phyloP scores from a whole-genome alignment of 2,113 vertebrate genomes.

The Mohoua ochrocephala region DNA sequence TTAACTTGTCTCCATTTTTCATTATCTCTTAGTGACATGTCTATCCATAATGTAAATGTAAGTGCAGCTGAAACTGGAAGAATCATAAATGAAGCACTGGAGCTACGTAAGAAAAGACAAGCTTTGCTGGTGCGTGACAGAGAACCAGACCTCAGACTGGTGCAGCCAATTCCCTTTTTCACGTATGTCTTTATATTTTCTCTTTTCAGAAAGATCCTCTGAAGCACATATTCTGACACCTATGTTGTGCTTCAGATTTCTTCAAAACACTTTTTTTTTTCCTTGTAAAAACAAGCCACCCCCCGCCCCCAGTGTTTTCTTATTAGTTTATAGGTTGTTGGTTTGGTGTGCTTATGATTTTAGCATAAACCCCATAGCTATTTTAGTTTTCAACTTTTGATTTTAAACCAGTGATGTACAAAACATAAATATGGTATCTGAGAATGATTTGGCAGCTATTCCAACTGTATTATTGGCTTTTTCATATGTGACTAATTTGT shows the following conservation, averaged over 20 bases:
- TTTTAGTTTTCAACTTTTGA: background rate
- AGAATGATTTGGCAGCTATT: background rate
- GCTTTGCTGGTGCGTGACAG: slow-evolving; percentile 76
- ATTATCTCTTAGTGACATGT: slow-evolving; percentile 79
- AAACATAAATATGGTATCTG: background rate
- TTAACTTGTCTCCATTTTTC: background rate
- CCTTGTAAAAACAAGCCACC: background rate
- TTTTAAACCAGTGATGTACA: background rate
- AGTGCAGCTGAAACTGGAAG: slow-evolving; percentile 78
- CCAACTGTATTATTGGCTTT: background rate
- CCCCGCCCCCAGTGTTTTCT: fast-evolving
- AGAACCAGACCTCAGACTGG: slow-evolving; percentile 83
- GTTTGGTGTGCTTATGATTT: background rate
- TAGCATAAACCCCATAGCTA: background rate
- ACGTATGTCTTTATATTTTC: slow-evolving; percentile 74
- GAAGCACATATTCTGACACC: background rate
- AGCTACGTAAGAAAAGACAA: slow-evolving; percentile 84
- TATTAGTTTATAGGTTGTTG: background rate
- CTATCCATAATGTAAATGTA: slow-evolving; percentile 84
- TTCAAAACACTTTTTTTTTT: background rate
- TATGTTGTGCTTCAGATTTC: background rate
- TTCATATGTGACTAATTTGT: background rate
- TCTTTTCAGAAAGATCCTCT: background rate
- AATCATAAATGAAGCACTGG: slow-evolving; percentile 87
- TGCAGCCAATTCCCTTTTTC: slow-evolving; percentile 83